phyloP scores from a whole-genome alignment of 2,113 vertebrate species.

The Pampusana beccarii region DNA sequence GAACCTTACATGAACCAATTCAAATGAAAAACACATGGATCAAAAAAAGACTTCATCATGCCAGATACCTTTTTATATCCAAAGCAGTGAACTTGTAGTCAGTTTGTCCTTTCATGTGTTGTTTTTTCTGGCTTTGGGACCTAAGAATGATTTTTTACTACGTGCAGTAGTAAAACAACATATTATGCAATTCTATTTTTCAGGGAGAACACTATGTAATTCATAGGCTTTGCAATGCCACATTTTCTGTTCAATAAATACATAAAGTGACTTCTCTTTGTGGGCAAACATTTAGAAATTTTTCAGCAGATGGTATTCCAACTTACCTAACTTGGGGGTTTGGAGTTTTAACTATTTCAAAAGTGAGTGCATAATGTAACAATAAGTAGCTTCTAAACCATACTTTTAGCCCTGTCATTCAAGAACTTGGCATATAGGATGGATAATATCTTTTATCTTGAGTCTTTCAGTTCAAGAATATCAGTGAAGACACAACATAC shows the following conservation, averaged over 20 bases:
- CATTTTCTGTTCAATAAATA: constrained; percentile 59
- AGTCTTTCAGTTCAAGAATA: background rate
- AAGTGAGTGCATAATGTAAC: background rate
- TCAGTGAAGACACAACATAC: background rate
- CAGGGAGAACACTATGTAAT: constrained; percentile 75
- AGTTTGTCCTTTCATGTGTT: constrained; percentile 73
- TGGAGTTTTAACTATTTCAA: background rate
- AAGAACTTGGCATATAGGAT: background rate
- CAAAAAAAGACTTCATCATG: constrained; percentile 53
- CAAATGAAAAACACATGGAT: constrained; percentile 78
- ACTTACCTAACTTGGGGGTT: background rate
- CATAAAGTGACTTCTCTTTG: constrained; percentile 42
- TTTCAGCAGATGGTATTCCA: constrained; percentile 28
- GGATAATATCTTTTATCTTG: background rate
- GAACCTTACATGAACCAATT: constrained; percentile 78
- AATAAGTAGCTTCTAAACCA: background rate
- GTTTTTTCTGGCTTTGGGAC: constrained; percentile 73
- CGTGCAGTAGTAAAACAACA: constrained; percentile 77
- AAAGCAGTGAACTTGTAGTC: constrained; percentile 74
- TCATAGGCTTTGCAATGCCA: constrained; percentile 62
- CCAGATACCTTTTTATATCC: constrained; percentile 74
- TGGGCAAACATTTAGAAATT: constrained; percentile 50
- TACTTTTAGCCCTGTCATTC: background rate
- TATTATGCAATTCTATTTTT: constrained; percentile 78
- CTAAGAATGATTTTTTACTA: constrained; percentile 76